These are phyloP conservation scores for Propithecus deckenii DNA, from an alignment of 2,797 vertebrate genomes.

Conservation along the genomic window DNA sequence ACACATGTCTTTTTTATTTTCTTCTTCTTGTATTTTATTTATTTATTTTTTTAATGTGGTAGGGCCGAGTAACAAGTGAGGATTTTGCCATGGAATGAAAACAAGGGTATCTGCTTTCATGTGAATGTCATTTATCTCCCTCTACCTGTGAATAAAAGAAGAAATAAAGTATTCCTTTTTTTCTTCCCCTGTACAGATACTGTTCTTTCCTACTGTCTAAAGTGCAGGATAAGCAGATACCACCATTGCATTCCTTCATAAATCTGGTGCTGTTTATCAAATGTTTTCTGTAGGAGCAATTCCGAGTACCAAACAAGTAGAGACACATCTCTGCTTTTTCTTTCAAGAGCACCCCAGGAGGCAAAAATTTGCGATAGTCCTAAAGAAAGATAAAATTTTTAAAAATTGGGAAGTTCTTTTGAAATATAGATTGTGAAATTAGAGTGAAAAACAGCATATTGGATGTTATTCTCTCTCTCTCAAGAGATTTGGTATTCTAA, in stretches of 20 bases:
- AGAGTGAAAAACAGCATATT: neutral
- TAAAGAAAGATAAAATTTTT: conserved; percentile 22
- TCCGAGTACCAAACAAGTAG: neutral
- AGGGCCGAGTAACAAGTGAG: neutral
- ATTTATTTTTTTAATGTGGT: neutral
- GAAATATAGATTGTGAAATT: conserved; percentile 16
- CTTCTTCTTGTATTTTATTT: neutral
- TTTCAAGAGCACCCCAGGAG: neutral
- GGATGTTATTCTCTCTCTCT: neutral
- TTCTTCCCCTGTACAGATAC: neutral
- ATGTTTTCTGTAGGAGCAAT: neutral
- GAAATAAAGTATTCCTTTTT: neutral
- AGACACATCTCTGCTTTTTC: neutral
- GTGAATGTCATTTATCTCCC: conserved; percentile 7
- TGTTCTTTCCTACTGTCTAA: conserved; percentile 58
- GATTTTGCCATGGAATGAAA: neutral
- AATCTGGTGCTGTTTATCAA: neutral
- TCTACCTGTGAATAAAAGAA: conserved; percentile 57
- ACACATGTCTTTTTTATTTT: neutral
- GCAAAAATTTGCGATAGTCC: neutral
- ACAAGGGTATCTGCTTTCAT: neutral
- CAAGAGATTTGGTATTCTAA: neutral
- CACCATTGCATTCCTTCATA: neutral
- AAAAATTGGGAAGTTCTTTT: neutral
- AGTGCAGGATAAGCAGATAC: conserved; percentile 38